These are phyloP conservation scores for Tauraco hartlaubi DNA, from an alignment of 2,797 vertebrate genomes.

Conservation along the genomic window DNA sequence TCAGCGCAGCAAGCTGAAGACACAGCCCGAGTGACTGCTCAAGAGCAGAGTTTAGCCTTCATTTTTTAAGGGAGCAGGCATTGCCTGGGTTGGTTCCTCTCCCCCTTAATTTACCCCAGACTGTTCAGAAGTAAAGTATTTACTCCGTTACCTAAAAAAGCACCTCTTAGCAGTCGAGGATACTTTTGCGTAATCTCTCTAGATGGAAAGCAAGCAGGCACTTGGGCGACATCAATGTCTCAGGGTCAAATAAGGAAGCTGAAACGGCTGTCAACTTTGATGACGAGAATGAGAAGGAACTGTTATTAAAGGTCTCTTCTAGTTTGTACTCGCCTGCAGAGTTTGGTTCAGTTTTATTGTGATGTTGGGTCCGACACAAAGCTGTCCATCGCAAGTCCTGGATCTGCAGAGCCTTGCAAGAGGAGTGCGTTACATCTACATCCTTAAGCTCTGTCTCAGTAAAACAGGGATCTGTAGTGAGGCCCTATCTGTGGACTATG, in stretches of 20 bases:
- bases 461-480: background rate
- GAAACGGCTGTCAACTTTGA: background rate
- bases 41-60: background rate
- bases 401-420: background rate
- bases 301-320: background rate
- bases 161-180: background rate
- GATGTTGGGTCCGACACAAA: background rate
- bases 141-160: background rate
- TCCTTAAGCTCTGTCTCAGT: background rate
- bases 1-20: background rate
- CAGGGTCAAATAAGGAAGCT: background rate
- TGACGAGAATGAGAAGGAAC: background rate
- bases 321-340: background rate
- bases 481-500: slow-evolving; percentile 7
- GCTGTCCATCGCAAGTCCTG: background rate
- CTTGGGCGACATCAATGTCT: background rate
- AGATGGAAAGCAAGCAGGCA: background rate
- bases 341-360: background rate
- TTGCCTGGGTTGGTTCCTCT: background rate
- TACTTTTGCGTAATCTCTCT: background rate
- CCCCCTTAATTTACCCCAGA: accelerated
- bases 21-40: background rate
- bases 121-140: background rate
- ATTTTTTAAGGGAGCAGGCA: background rate
- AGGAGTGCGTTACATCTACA: background rate